Evolutionary conservation across 2,113 vertebrate species (phyloP).

Genomic region (Oryzias curvinotus): DNA sequence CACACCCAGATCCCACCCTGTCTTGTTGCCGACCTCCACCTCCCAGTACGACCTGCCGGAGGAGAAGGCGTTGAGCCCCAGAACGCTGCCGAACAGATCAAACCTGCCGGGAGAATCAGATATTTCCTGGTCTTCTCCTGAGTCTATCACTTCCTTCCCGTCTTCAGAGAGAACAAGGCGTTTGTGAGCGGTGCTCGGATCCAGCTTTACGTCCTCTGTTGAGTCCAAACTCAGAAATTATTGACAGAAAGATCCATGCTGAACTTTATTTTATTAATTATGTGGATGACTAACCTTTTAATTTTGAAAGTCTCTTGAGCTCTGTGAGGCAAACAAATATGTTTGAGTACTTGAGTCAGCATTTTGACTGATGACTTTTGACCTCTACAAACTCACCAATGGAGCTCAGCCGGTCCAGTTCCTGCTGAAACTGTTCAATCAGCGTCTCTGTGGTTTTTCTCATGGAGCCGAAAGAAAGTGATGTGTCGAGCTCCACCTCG

Average conservation of each 20-base stretch:
- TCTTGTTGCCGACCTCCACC: slow-evolving; percentile 65
- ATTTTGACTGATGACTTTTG: background rate
- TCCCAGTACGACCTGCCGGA: slow-evolving; percentile 70
- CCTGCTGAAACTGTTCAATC: slow-evolving; percentile 29
- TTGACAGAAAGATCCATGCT: accelerated
- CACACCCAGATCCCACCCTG: slow-evolving; percentile 71
- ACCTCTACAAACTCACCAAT: slow-evolving; percentile 43
- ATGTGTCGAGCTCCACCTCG: slow-evolving; percentile 46
- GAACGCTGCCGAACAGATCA: slow-evolving; percentile 48
- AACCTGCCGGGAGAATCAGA: slow-evolving; percentile 42
- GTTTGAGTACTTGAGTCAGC: background rate
- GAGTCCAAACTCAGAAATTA: background rate
- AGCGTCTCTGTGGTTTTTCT: slow-evolving; percentile 2
- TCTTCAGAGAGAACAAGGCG: slow-evolving; percentile 52
- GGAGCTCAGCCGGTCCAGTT: slow-evolving; percentile 51
- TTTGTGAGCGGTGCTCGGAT: slow-evolving; percentile 51
- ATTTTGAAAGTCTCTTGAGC: slow-evolving; percentile 50
- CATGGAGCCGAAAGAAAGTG: slow-evolving; percentile 57
- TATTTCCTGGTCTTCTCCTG: slow-evolving; percentile 15
- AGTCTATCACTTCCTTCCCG: slow-evolving; percentile 51
- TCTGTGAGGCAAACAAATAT: slow-evolving; percentile 36
- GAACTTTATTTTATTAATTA: background rate
- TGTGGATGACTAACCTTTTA: slow-evolving; percentile 42
- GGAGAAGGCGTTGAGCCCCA: slow-evolving; percentile 47
- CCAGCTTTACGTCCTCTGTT: slow-evolving; percentile 64